phyloP scores from a whole-genome alignment of 2,113 vertebrate species.

The Picathartes gymnocephalus region DNA sequence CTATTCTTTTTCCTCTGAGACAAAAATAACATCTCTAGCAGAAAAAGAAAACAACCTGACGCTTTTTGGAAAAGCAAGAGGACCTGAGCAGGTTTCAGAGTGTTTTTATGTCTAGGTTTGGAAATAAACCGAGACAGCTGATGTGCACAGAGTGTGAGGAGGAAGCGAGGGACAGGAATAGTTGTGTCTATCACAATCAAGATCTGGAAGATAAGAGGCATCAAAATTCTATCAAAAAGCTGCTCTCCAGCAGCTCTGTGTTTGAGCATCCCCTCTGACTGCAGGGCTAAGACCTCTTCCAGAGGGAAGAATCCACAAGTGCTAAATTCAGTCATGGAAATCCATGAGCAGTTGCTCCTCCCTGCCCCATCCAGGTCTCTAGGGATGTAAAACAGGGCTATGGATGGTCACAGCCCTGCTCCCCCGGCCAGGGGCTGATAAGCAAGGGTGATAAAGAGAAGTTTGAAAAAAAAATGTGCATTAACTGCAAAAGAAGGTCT shows the following conservation, averaged over 20 bases:
- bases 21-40: not conserved
- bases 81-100: not conserved
- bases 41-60: not conserved
- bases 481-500: not conserved
- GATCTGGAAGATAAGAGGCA: not conserved
- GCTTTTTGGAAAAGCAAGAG: not conserved
- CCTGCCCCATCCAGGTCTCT: not conserved
- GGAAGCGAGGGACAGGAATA: not conserved
- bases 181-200: not conserved
- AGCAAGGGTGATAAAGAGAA: not conserved
- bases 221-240: not conserved
- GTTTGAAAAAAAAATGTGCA: not conserved
- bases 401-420: not conserved
- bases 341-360: fast-evolving
- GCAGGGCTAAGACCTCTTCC: not conserved
- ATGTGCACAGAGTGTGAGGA: not conserved
- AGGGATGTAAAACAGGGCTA: not conserved
- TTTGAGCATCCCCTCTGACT: not conserved
- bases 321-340: not conserved
- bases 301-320: not conserved
- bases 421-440: not conserved
- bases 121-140: conserved; percentile 6
- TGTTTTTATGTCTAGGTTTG: not conserved
- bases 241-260: not conserved
- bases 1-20: not conserved